These are phyloP conservation scores for Pararge aegeria DNA, from an alignment of 1,140 invertebrate genomes.

Conservation along the genomic window DNA sequence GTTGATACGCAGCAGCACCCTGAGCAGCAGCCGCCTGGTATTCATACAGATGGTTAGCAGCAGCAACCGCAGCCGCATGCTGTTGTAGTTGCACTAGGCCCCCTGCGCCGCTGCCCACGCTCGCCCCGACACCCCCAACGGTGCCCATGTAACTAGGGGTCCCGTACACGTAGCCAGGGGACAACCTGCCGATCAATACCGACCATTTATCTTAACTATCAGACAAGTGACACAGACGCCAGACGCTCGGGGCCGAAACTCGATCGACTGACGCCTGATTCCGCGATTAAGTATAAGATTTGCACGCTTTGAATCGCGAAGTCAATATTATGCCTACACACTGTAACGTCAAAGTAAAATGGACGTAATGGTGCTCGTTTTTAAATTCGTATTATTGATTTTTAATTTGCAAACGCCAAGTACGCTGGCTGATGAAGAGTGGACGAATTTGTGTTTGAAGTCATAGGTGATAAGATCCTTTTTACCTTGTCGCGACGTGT, in stretches of 20 bases:
- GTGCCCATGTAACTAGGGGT: conserved; percentile 83
- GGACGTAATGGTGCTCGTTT: no score
- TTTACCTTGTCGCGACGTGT: no score
- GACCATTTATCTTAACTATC: conserved; percentile 18
- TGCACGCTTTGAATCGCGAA: no score
- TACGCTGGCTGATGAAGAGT: no score
- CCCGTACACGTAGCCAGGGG: conserved; percentile 88
- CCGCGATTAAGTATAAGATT: no score
- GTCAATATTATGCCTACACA: no score
- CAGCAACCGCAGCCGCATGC: conserved; percentile 86
- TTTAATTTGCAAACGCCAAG: no score
- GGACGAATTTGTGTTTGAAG: no score
- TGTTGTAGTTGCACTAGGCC: conserved; percentile 84
- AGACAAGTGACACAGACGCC: conserved; percentile 12
- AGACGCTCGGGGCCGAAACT: conserved; percentile 21
- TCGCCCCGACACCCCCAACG: conserved; percentile 77
- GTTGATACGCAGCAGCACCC: conserved; percentile 83
- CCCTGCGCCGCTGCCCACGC: conserved; percentile 72
- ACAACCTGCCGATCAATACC: conserved; percentile 80
- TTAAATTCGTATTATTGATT: no score
- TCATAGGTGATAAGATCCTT: no score
- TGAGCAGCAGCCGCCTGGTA: conserved; percentile 86
- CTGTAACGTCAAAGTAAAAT: no score
- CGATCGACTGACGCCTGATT: conserved; percentile 24
- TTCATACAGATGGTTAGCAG: conserved; percentile 87